phyloP scores from a whole-genome alignment of 2,113 vertebrate species.

The Scophthalmus maximus region DNA sequence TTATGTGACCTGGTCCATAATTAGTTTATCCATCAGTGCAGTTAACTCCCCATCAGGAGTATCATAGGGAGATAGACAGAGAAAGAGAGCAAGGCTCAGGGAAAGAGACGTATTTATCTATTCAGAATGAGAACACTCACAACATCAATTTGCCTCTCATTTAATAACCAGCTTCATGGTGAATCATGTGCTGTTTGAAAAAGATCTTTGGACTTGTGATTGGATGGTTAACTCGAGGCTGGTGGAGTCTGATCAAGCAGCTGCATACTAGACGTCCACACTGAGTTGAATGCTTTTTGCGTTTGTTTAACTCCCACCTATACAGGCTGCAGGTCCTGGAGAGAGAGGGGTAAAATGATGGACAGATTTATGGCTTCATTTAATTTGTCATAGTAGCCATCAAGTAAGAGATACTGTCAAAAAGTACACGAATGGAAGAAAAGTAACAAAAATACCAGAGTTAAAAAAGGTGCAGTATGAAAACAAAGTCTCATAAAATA shows the following conservation, averaged over 20 bases:
- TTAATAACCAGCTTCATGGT: slow-evolving; percentile 77
- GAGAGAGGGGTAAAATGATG: no score
- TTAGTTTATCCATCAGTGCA: slow-evolving; percentile 85
- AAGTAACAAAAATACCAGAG: no score
- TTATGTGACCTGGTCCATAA: slow-evolving; percentile 84
- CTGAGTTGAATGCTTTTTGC: not conserved
- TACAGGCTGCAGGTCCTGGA: no score
- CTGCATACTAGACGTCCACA: slow-evolving; percentile 11
- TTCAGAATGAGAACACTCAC: slow-evolving; percentile 77
- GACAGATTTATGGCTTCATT: no score
- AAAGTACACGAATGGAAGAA: no score
- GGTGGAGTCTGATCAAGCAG: slow-evolving; percentile 60
- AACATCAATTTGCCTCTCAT: slow-evolving; percentile 79
- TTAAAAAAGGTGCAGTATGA: no score
- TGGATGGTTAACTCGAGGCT: slow-evolving; percentile 63
- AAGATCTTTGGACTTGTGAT: slow-evolving; percentile 65
- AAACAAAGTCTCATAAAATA: no score
- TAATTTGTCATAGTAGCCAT: no score
- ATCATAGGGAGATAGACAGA: slow-evolving; percentile 45
- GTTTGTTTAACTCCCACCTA: not conserved
- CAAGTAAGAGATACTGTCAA: no score
- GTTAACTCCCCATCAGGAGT: slow-evolving; percentile 82
- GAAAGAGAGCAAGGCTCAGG: slow-evolving; percentile 41
- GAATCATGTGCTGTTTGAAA: slow-evolving; percentile 75
- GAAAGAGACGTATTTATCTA: slow-evolving; percentile 67